Conservation (phyloP, 2,113 vertebrate species). For the Piaya cayana region DNA sequence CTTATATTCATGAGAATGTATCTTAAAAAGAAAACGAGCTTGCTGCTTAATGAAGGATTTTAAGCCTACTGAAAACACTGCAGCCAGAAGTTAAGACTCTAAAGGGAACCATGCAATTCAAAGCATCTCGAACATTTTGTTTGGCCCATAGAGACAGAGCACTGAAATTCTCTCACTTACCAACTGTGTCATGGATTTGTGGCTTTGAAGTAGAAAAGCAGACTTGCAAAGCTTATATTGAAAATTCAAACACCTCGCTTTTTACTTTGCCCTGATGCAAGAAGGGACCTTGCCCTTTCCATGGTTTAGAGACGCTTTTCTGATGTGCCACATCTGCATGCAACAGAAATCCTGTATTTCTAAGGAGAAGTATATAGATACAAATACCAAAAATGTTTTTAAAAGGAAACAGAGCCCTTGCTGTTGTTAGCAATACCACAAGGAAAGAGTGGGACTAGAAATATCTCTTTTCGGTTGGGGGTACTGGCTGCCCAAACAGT, state of each 20-base stretch:
- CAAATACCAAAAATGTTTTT: background rate
- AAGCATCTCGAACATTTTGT: background rate
- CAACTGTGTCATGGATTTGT: background rate
- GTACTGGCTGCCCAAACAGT: background rate
- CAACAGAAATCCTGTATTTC: background rate
- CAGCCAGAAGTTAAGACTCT: background rate
- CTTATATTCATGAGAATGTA: background rate
- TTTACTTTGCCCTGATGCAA: background rate
- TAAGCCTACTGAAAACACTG: background rate
- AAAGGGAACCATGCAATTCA: background rate
- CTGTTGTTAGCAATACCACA: background rate
- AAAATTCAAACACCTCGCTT: background rate
- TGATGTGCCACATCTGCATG: background rate
- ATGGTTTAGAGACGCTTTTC: background rate
- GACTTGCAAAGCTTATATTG: background rate
- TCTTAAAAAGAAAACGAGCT: slow-evolving; percentile 24
- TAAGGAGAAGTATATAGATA: background rate
- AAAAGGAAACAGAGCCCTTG: background rate
- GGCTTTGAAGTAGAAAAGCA: slow-evolving; percentile 5
- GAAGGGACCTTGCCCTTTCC: background rate
- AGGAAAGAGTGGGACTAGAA: background rate
- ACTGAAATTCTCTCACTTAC: background rate
- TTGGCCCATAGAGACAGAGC: background rate
- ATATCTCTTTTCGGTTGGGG: background rate
- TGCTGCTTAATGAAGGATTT: slow-evolving; percentile 23